Conservation (phyloP, 1,140 invertebrate species). For the Pinna nobilis region DNA sequence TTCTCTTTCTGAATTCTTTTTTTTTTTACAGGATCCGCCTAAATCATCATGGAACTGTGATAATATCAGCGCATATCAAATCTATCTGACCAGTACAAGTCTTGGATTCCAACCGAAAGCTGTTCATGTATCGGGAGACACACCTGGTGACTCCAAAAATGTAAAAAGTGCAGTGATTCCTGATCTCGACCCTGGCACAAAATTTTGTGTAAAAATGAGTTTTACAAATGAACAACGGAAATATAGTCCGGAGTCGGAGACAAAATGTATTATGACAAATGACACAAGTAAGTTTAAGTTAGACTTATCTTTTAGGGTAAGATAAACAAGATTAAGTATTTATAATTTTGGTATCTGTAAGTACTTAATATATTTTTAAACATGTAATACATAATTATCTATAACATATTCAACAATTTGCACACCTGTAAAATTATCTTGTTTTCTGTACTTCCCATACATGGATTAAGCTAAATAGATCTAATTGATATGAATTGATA, state of each 20-base stretch:
- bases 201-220: slow-evolving; percentile 56
- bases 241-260: slow-evolving; percentile 49
- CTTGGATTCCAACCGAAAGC: neutral
- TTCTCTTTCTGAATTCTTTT: too few relatives aligned
- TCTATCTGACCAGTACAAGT: slow-evolving; percentile 36
- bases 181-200: slow-evolving; percentile 50
- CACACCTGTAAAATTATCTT: too few relatives aligned
- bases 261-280: slow-evolving; percentile 52
- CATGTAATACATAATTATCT: too few relatives aligned
- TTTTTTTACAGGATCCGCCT: slow-evolving; percentile 46
- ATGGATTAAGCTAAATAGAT: too few relatives aligned
- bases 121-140: slow-evolving; percentile 36
- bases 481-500: too few relatives aligned
- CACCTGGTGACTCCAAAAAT: slow-evolving; percentile 32
- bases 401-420: too few relatives aligned
- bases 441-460: too few relatives aligned
- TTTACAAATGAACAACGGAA: slow-evolving; percentile 50
- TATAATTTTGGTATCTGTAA: too few relatives aligned
- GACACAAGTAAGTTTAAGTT: slow-evolving; percentile 50
- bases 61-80: slow-evolving; percentile 45
- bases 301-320: too few relatives aligned
- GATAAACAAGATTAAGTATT: too few relatives aligned
- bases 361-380: too few relatives aligned
- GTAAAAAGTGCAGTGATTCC: slow-evolving; percentile 46
- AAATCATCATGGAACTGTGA: slow-evolving; percentile 53